phyloP scores from a whole-genome alignment of 2,888 invertebrate genomes.

The Pyralis farinalis region DNA sequence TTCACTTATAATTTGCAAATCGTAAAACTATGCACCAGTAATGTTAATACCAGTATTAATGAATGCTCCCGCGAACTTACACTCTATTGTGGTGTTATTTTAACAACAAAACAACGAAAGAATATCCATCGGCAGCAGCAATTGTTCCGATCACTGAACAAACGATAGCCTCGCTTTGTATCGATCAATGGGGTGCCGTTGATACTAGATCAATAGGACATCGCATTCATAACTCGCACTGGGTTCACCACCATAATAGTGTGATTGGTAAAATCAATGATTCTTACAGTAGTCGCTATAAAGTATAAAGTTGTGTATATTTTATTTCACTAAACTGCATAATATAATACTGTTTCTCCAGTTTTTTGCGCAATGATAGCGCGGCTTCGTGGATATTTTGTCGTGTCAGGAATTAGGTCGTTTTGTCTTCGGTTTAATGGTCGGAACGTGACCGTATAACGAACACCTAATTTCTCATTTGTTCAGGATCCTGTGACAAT shows the following conservation, averaged over 20 bases:
- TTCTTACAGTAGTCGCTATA: constrained; percentile 21
- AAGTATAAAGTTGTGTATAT: constrained; percentile 22
- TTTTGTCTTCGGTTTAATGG: constrained; percentile 77
- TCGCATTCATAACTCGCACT: constrained; percentile 47
- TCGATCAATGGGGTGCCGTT: constrained; percentile 71
- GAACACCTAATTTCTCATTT: constrained; percentile 67
- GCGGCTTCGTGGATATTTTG: constrained; percentile 66
- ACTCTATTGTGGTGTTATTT: constrained; percentile 18
- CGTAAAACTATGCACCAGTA: too few relatives aligned
- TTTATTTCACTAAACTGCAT: constrained; percentile 13
- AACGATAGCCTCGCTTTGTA: constrained; percentile 66
- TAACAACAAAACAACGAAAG: constrained; percentile 32
- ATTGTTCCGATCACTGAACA: constrained; percentile 70
- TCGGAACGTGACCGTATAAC: constrained; percentile 71
- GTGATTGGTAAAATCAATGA: background rate
- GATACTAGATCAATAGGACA: constrained; percentile 69
- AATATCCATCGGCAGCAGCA: constrained; percentile 51
- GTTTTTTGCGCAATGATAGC: constrained; percentile 79
- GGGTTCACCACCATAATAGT: constrained; percentile 5
- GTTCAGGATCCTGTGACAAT: constrained; percentile 64
- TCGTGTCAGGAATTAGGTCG: constrained; percentile 71
- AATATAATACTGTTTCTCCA: constrained; percentile 26
- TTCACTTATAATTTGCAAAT: too few relatives aligned
- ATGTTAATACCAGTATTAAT: too few relatives aligned
- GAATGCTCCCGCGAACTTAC: constrained; percentile 9